A percentile compares a stretch with the other conserved stretches of the same genome.
These are phyloP conservation scores for Scaptomyza pallida DNA, from an alignment of 1,140 invertebrate species.

Conservation along the genomic window DNA sequence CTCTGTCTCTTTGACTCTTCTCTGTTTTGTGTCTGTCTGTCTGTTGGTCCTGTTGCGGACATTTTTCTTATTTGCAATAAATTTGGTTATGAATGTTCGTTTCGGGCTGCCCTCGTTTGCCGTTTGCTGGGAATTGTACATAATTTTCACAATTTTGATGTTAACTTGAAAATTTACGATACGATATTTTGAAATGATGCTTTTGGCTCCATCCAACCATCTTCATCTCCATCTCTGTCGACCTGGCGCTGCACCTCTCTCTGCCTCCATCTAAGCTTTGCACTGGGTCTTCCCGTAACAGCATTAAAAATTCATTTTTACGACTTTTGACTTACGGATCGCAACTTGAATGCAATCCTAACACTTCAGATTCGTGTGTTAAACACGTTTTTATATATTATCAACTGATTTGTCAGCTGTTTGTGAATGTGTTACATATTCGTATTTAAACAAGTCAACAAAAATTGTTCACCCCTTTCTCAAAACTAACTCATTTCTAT, in stretches of 20 bases:
- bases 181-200: constrained; percentile 80
- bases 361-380: constrained; percentile 15
- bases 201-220: constrained; percentile 12
- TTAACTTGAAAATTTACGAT: constrained; percentile 83
- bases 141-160: constrained; percentile 83
- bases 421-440: background rate
- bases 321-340: constrained; percentile 48
- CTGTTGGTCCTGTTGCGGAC: constrained; percentile 63
- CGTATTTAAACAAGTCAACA: background rate
- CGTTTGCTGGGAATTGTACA: constrained; percentile 71
- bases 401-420: constrained; percentile 9
- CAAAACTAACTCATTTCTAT: background rate
- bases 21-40: too few relatives aligned
- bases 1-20: too few relatives aligned
- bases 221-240: constrained; percentile 6
- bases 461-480: background rate
- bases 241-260: constrained; percentile 11
- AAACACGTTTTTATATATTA: background rate
- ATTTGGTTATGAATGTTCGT: constrained; percentile 83
- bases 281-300: constrained; percentile 3
- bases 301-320: constrained; percentile 67
- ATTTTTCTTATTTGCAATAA: constrained; percentile 84
- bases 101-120: constrained; percentile 38
- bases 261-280: constrained; percentile 46
- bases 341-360: constrained; percentile 18